Evolutionary conservation across 2,888 invertebrate genomes (phyloP), one percentile per base, ranked within the genome.

Genomic region (Catocala sponsa): DNA sequence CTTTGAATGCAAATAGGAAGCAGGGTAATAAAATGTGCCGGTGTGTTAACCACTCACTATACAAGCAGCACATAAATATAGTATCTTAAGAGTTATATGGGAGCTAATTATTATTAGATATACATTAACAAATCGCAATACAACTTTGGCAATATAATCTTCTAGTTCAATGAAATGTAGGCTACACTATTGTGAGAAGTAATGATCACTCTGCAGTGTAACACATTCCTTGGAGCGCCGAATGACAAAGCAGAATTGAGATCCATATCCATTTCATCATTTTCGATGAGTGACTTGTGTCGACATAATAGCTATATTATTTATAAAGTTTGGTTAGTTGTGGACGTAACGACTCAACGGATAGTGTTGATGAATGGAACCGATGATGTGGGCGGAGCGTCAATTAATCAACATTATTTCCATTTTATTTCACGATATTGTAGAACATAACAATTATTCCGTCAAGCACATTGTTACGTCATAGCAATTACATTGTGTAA

Each of bases 401-500:
- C 68, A 75, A 84, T 87, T 85, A 84, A 87, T 86, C 83, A 83
- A 84, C 75, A 78, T 76, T 76, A 81, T 71, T 74, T 70, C 71
- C 60, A 76, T 79, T 77, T 79, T 74, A 75, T 80, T 77, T 74
- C 70, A 62, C 71, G 81, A 76, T 83, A 83, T 79, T 65, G 68
- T 75, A 81, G 81, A 85, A 82, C 78, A 80, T 79, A 25, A 78
- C 79, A 90, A 90, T 90, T 84, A 91, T 84, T 76, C 77, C 80
- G 80, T 86, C 84, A 83, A 82, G 80, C 72, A 79, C 80, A 80
- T 81, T 75, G 81, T 91, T 89, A 84, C 85, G 84, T 87, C 86
- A 90, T 78, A 61, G 65, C 70, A 81, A 90, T 89, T 86, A 84
- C 80, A 87, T 90, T 88, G 87, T 85, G 77, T 80, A 86, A 84